These are phyloP conservation scores for Lochmaea crataegi DNA, from an alignment of 2,888 invertebrate genomes.

Conservation along the genomic window DNA sequence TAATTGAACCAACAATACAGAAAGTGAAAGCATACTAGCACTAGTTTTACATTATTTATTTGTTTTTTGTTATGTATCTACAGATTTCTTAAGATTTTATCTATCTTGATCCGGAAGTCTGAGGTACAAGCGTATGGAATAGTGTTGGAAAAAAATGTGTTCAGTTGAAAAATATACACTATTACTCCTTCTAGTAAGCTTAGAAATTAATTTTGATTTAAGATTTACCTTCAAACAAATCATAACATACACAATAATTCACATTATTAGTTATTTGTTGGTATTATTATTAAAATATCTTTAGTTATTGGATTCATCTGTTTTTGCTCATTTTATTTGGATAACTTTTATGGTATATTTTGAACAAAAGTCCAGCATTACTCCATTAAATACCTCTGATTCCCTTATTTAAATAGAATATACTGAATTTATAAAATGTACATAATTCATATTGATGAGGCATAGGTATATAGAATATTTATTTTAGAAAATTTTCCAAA, in stretches of 20 bases:
- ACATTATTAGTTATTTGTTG: too few species aligned
- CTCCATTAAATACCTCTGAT: not conserved
- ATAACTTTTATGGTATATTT: not conserved
- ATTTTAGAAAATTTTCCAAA: not conserved
- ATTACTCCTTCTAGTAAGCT: too few species aligned
- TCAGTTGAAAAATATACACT: not conserved
- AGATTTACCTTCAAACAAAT: too few species aligned
- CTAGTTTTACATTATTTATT: constrained; percentile 31
- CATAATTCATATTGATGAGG: too few species aligned
- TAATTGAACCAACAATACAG: constrained; percentile 3
- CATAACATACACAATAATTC: too few species aligned
- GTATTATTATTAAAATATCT: too few species aligned
- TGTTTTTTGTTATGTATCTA: constrained; percentile 25
- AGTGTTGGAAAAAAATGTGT: not conserved
- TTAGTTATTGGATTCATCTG: too few species aligned
- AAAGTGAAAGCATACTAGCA: constrained; percentile 34
- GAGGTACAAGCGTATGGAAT: not conserved
- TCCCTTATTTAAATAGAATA: not conserved
- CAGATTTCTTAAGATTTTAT: constrained; percentile 4
- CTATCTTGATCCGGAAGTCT: not conserved
- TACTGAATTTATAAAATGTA: not conserved
- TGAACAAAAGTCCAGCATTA: not conserved
- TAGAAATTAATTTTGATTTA: too few species aligned
- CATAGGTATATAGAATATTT: not conserved
- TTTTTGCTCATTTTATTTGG: too few species aligned